phyloP scores from a whole-genome alignment of 2,113 vertebrate genomes.

The Euleptes europaea region DNA sequence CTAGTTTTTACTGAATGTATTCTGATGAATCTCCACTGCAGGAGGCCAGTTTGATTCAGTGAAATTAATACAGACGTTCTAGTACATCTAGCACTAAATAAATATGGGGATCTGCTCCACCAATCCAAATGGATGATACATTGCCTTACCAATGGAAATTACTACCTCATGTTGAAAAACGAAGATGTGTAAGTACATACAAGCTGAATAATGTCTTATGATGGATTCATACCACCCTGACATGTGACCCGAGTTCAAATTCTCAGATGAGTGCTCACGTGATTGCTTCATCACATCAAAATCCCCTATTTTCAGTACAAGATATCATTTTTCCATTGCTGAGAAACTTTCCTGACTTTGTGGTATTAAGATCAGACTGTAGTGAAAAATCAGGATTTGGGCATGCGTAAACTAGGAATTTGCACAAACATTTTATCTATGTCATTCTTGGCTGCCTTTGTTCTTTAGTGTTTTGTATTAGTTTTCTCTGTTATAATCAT shows the following conservation, averaged over 20 bases:
- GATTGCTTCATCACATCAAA: neutral
- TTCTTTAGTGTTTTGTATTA: neutral
- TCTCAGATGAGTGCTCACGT: neutral
- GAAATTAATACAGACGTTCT: accelerated
- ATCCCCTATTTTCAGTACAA: neutral
- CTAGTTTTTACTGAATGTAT: accelerated
- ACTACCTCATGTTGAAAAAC: neutral
- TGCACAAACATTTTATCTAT: too few relatives aligned
- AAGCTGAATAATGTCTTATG: neutral
- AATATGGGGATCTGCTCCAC: neutral
- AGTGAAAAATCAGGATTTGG: neutral
- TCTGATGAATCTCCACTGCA: neutral
- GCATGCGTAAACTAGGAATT: too few relatives aligned
- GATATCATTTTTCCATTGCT: neutral
- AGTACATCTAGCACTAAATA: neutral
- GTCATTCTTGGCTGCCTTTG: too few relatives aligned
- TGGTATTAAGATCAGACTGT: neutral
- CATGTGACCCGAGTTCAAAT: neutral
- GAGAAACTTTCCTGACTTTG: neutral
- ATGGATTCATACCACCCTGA: neutral
- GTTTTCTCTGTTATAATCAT: too few relatives aligned
- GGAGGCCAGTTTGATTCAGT: neutral
- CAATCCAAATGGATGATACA: neutral
- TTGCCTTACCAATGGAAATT: neutral
- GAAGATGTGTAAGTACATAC: neutral